Evolutionary conservation across 2,888 invertebrate species (phyloP).

Genomic region (Caprella mutica): DNA sequence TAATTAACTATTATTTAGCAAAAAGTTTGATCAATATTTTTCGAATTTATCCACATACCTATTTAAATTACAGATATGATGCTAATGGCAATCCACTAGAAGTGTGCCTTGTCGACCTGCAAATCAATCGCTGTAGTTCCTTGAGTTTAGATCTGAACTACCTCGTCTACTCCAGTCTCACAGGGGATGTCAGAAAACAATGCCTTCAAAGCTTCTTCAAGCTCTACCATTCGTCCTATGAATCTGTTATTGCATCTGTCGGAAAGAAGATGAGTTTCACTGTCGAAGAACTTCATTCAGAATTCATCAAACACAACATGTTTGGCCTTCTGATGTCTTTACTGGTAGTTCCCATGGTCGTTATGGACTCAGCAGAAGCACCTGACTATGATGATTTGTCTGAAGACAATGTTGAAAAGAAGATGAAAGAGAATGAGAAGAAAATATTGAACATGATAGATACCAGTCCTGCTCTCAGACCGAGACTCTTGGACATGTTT

Average conservation of each 20-base stretch:
- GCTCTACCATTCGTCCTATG: conserved; percentile 3
- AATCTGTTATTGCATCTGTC: not conserved
- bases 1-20: too few species aligned
- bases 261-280: conserved; percentile 1
- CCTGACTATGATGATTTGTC: not conserved
- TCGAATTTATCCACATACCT: too few species aligned
- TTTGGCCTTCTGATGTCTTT: conserved; percentile 14
- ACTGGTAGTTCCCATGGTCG: conserved; percentile 12
- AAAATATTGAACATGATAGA: conserved; percentile 6
- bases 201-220: not conserved
- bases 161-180: conserved; percentile 12
- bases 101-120: conserved; percentile 15
- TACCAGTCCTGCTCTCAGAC: conserved; percentile 10
- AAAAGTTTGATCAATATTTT: too few species aligned
- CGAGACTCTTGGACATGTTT: conserved; percentile 16
- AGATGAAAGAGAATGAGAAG: not conserved
- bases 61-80: too few species aligned
- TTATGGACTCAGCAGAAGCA: conserved; percentile 3
- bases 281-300: conserved; percentile 9
- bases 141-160: conserved; percentile 10
- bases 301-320: conserved; percentile 12
- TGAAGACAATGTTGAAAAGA: conserved; percentile 5
- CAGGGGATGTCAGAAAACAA: conserved; percentile 5
- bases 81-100: conserved; percentile 2
- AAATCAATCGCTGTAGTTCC: not conserved